Evolutionary conservation across 2,797 vertebrate species (phyloP).

Genomic region (Rhinogobio ventralis): DNA sequence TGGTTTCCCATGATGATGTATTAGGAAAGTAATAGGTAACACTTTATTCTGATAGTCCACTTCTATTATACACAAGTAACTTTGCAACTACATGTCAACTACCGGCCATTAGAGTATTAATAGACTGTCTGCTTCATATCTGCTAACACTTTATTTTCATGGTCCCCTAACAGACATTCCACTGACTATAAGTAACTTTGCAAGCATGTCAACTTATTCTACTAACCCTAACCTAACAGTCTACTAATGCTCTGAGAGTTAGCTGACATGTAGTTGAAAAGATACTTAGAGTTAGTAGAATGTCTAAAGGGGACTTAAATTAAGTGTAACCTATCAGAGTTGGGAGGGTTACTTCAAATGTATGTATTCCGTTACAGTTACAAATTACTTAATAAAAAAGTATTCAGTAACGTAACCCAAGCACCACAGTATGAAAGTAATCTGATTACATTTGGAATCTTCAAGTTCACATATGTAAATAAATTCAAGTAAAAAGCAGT

Average conservation of each 20-base stretch:
- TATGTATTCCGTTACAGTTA: too few species aligned
- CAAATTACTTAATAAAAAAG: too few species aligned
- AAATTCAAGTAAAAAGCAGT: too few species aligned
- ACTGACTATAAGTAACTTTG: background rate
- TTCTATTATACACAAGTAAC: background rate
- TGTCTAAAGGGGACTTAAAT: background rate
- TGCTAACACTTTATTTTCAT: background rate
- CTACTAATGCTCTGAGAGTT: background rate
- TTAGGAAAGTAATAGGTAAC: background rate
- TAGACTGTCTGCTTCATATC: background rate
- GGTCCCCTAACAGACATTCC: background rate
- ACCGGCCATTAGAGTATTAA: background rate
- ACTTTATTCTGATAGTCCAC: background rate
- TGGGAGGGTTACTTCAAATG: too few species aligned
- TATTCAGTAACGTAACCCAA: too few species aligned
- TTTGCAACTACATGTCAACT: background rate
- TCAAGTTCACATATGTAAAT: too few species aligned
- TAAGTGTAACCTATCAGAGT: background rate
- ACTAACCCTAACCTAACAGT: background rate
- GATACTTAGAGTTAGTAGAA: background rate
- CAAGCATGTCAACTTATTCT: background rate
- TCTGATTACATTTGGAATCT: too few species aligned
- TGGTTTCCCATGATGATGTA: background rate
- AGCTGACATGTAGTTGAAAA: background rate
- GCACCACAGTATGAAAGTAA: too few species aligned